Conservation (phyloP, 2,888 invertebrate genomes). For the Hyposoter dolosus region DNA sequence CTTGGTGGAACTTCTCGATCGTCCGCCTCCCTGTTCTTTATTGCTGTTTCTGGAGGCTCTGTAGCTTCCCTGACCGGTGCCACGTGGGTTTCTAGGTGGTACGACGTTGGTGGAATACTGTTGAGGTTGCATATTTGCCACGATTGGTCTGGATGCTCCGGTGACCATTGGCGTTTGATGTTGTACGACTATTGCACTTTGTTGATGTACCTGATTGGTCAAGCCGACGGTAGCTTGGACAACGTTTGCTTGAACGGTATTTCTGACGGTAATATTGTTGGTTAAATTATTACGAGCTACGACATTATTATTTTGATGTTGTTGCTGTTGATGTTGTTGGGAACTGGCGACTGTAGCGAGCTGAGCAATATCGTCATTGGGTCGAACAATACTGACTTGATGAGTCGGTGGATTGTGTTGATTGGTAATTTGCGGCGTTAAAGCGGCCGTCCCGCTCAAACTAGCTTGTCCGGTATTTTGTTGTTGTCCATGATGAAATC, state of each 20-base stretch:
- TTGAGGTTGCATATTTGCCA: slow-evolving; percentile 73
- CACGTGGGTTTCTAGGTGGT: slow-evolving; percentile 77
- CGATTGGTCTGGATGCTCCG: slow-evolving; percentile 75
- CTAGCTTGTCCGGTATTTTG: slow-evolving; percentile 56
- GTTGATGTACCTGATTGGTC: slow-evolving; percentile 75
- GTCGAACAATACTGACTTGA: slow-evolving; percentile 78
- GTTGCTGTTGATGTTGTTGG: slow-evolving; percentile 60
- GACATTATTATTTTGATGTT: slow-evolving; percentile 65
- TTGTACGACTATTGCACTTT: slow-evolving; percentile 80
- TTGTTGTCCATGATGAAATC: slow-evolving; percentile 74
- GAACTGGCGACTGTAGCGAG: slow-evolving; percentile 68
- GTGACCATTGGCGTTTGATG: slow-evolving; percentile 74
- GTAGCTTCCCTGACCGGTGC: slow-evolving; percentile 77
- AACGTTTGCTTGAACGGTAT: slow-evolving; percentile 66
- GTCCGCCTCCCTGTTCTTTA: slow-evolving; percentile 80
- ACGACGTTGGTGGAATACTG: slow-evolving; percentile 76
- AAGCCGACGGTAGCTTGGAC: slow-evolving; percentile 72
- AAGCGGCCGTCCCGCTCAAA: slow-evolving; percentile 48
- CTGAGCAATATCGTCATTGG: slow-evolving; percentile 79
- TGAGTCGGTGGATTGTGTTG: slow-evolving; percentile 72
- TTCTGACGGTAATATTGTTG: slow-evolving; percentile 67
- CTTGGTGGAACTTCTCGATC: slow-evolving; percentile 87
- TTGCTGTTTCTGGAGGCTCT: slow-evolving; percentile 79
- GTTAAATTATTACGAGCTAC: slow-evolving; percentile 55
- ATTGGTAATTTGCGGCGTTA: slow-evolving; percentile 64